Evolutionary conservation across 2,797 vertebrate species (phyloP).

Genomic region (Nannoperca australis): DNA sequence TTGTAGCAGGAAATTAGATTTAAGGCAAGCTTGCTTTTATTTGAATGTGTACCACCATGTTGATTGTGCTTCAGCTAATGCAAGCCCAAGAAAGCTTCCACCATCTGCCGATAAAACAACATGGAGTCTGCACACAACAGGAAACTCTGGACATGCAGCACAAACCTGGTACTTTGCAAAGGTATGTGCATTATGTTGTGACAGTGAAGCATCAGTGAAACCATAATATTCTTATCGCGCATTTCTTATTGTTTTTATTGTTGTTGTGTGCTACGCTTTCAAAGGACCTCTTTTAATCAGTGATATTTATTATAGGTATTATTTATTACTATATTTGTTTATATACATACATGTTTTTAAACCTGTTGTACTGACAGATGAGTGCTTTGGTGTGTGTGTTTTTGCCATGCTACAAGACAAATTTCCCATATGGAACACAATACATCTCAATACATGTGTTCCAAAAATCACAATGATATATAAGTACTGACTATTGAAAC

Average conservation of each 20-base stretch:
- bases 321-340: too few species aligned
- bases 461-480: background rate
- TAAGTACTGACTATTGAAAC: background rate
- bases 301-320: background rate
- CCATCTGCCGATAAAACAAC: conserved; percentile 12
- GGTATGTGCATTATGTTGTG: too few species aligned
- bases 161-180: background rate
- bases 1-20: background rate
- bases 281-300: background rate
- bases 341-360: too few species aligned
- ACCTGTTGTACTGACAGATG: background rate
- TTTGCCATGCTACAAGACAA: background rate
- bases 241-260: background rate
- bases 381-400: background rate
- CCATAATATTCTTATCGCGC: background rate
- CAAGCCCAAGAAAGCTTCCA: background rate
- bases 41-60: background rate
- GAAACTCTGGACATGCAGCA: background rate
- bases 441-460: background rate
- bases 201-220: too few species aligned
- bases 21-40: background rate
- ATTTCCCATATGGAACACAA: background rate
- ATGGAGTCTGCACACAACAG: background rate
- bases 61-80: background rate
- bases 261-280: background rate